Evolutionary conservation across 2,113 vertebrate species (phyloP).

Genomic region (Nymphicus hollandicus): DNA sequence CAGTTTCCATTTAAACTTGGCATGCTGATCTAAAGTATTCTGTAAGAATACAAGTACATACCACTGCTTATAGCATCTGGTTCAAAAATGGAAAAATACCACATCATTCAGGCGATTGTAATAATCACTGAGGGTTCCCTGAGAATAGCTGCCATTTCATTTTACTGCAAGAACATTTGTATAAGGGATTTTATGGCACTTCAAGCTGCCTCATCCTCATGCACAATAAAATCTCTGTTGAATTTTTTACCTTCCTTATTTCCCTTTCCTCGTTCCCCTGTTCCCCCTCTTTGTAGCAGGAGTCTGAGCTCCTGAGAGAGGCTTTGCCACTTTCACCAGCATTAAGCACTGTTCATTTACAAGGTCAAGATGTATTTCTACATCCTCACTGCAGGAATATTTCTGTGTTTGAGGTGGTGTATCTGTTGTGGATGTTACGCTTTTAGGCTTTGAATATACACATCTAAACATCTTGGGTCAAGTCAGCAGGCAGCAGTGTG

Average conservation of each 20-base stretch:
- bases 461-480: neutral
- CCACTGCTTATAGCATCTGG: neutral
- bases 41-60: neutral
- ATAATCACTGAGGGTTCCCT: neutral
- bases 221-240: neutral
- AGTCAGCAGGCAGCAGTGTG: neutral
- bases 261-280: neutral
- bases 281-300: neutral
- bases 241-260: neutral
- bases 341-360: neutral
- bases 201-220: conserved; percentile 11
- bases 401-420: neutral
- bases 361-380: too few species aligned
- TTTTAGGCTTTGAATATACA: neutral
- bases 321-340: neutral
- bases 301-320: neutral
- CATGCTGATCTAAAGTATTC: neutral
- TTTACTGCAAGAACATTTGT: conserved; percentile 5
- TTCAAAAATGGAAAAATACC: neutral
- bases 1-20: neutral
- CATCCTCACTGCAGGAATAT: too few species aligned
- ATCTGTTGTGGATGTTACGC: neutral
- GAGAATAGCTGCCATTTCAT: neutral
- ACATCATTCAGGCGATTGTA: neutral
- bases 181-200: neutral